Conservation (phyloP, 2,888 invertebrate species). For the Mythimna loreyi region DNA sequence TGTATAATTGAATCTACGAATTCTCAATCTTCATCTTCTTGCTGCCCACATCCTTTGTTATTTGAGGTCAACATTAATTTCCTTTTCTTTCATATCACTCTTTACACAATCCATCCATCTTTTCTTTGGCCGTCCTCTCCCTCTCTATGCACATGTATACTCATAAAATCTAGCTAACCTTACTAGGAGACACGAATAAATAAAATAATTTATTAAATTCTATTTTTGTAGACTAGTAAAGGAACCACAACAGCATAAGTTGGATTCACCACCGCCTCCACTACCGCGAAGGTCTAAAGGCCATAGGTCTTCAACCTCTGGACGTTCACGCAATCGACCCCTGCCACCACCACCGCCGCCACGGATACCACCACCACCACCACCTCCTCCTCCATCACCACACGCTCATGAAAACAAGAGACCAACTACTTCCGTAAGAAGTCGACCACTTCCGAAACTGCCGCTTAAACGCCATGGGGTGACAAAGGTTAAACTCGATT, state of each 20-base stretch:
- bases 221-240: constrained; percentile 3
- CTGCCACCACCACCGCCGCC: neutral
- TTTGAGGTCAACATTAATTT: too few species aligned
- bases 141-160: too few species aligned
- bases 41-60: too few species aligned
- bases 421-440: neutral
- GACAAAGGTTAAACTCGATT: constrained; percentile 26
- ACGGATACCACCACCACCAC: constrained; percentile 16
- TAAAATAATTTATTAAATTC: neutral
- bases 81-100: too few species aligned
- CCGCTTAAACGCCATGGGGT: neutral
- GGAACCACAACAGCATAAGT: neutral
- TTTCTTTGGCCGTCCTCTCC: too few species aligned
- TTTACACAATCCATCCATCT: too few species aligned
- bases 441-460: constrained; percentile 11
- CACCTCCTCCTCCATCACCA: constrained; percentile 7
- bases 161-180: too few species aligned
- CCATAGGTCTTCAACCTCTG: neutral
- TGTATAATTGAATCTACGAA: too few species aligned
- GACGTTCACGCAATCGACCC: neutral
- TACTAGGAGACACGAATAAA: too few species aligned
- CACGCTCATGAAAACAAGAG: neutral
- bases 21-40: neutral
- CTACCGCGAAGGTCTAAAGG: constrained; percentile 2
- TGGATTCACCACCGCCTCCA: neutral